phyloP scores from a whole-genome alignment of 1,140 invertebrate genomes.

The Holotrichia oblita region DNA sequence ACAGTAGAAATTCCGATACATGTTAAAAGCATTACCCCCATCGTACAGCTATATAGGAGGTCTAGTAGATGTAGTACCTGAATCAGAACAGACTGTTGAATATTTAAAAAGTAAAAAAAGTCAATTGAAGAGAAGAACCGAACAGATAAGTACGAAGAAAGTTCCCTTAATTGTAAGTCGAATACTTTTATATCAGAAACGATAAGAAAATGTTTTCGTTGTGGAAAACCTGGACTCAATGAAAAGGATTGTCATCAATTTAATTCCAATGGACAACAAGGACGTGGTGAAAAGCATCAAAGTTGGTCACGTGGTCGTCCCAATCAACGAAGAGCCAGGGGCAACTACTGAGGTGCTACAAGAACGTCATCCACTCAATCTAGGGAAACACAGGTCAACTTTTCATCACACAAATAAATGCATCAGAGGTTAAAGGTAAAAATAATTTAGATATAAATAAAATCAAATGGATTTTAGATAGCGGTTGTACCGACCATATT shows the following conservation, averaged over 20 bases:
- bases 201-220: conserved; percentile 45
- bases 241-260: conserved; percentile 35
- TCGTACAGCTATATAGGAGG: conserved; percentile 56
- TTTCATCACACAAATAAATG: conserved; percentile 21
- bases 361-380: not conserved
- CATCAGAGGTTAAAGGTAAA: not conserved
- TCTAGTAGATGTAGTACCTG: conserved; percentile 52
- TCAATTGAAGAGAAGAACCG: conserved; percentile 51
- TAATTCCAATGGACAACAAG: not conserved
- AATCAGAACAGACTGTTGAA: conserved; percentile 59
- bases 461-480: conserved; percentile 30
- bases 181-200: conserved; percentile 30
- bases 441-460: not conserved
- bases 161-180: conserved; percentile 11
- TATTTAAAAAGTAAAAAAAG: conserved; percentile 60
- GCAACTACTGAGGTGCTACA: conserved; percentile 43
- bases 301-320: conserved; percentile 32
- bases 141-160: conserved; percentile 38
- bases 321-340: conserved; percentile 51
- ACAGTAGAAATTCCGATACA: conserved; percentile 56
- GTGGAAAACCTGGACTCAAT: conserved; percentile 48
- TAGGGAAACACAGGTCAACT: not conserved
- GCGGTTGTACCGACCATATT: conserved; percentile 56
- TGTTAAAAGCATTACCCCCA: conserved; percentile 54
- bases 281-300: conserved; percentile 36